Base-by-base conservation (phyloP, 1,140 invertebrate genomes). In the Hesperophylax magnus region DNA sequence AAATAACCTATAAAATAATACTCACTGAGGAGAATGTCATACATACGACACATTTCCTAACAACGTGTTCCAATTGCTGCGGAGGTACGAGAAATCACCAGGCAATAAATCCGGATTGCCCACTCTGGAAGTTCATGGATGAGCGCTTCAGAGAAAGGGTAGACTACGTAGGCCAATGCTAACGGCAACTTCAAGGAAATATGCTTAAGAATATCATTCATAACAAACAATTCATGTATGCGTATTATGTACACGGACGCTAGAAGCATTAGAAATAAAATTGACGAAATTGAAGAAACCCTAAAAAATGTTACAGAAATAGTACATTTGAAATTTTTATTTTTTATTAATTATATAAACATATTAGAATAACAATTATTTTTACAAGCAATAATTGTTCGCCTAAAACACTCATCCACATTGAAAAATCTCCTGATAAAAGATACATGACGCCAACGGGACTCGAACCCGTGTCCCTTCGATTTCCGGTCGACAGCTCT, bases 221-320 rank as follows among this genome's bases (percentile, higher is more conserved):
- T 15, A 0, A 14, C 0, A 14, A 17, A 5, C 11, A 5, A 15
- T 5, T 17, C 20, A 2, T 65, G 20, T 31, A 18, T 65, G 24
- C 20, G 61, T 11, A 65, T 65, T 24, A 65, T 65, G 61, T 31
- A 65, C 24, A 22, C 31, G 8, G 31, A 65, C 14, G 24, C 61
- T 14, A 65, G 24, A 31, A 65, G 24, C 24, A 22, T 65, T 5
- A n/a, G 22, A 4, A 63, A 63, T 27, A 63, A 63, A 63, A 27
- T 63, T 2, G 61, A 27, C 14, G 61, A 22, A 63, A 63, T 63
- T 63, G 61, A 63, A 27, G 61, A 63, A 63, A 22, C 61, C 6
- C n/a, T 63, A 27, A 63, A 63, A 63, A 27, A 20, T 63, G 22
- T 63, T 27, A 63, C 18, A 22, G 24, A 24, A 22, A 65, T 15